phyloP scores from a whole-genome alignment of 2,797 vertebrate genomes.

The Gallinago solitaria region DNA sequence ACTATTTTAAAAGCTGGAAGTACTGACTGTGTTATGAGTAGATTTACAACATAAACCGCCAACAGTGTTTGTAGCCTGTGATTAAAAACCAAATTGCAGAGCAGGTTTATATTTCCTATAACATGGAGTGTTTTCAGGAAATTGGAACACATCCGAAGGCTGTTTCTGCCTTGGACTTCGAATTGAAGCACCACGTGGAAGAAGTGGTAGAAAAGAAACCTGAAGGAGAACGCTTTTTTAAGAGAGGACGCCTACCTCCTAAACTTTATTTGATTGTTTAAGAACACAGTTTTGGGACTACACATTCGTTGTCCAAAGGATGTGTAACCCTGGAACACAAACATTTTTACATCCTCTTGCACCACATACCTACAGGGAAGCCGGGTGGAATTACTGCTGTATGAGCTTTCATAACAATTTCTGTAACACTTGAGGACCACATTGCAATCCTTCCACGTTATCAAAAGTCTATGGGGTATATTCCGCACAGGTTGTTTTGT shows the following conservation, averaged over 20 bases:
- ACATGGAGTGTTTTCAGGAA: neutral
- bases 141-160: neutral
- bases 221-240: neutral
- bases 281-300: neutral
- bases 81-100: neutral
- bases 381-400: neutral
- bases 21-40: no score
- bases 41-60: neutral
- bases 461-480: neutral
- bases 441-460: neutral
- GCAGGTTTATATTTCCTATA: neutral
- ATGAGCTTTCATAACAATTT: neutral
- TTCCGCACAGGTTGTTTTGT: neutral
- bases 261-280: neutral
- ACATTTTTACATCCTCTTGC: neutral
- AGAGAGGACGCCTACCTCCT: neutral
- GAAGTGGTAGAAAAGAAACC: neutral
- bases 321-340: neutral
- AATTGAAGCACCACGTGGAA: fast-evolving
- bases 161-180: neutral
- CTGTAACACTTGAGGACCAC: neutral
- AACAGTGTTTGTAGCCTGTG: neutral
- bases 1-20: neutral
- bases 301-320: neutral
- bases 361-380: neutral